Conservation (phyloP, 1,140 invertebrate genomes). For the Chironomus striatipennis region DNA sequence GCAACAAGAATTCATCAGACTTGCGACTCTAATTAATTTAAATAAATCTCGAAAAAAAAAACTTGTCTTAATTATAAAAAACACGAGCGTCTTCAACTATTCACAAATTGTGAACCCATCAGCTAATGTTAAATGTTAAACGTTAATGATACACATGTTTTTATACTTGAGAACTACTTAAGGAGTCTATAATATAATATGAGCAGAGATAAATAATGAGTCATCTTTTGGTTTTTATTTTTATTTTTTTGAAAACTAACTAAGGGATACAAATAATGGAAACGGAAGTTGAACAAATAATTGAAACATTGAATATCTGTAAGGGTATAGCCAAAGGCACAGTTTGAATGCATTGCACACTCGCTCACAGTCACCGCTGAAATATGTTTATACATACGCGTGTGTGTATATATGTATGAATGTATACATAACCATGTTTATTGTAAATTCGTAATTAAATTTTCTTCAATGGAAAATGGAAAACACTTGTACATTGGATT, state of each 20-base stretch:
- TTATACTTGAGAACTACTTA: slow-evolving; percentile 13
- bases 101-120: slow-evolving; percentile 1
- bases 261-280: neutral
- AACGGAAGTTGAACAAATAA: slow-evolving; percentile 7
- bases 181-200: neutral
- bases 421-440: neutral
- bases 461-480: slow-evolving; percentile 15
- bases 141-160: slow-evolving; percentile 13
- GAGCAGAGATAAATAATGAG: neutral
- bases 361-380: neutral
- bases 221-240: neutral
- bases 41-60: neutral
- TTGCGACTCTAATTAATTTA: slow-evolving; percentile 9
- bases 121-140: slow-evolving; percentile 5
- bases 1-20: neutral
- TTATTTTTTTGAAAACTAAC: neutral
- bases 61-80: slow-evolving; percentile 11
- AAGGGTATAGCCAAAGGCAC: slow-evolving; percentile 5
- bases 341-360: neutral
- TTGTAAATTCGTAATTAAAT: slow-evolving; percentile 16
- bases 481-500: slow-evolving; percentile 18
- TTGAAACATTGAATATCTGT: neutral
- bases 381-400: too few relatives aligned
- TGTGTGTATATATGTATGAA: too few relatives aligned
- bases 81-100: slow-evolving; percentile 6